Evolutionary conservation across 2,797 vertebrate genomes (phyloP).

Genomic region (Lepidocolaptes lacrymiger): DNA sequence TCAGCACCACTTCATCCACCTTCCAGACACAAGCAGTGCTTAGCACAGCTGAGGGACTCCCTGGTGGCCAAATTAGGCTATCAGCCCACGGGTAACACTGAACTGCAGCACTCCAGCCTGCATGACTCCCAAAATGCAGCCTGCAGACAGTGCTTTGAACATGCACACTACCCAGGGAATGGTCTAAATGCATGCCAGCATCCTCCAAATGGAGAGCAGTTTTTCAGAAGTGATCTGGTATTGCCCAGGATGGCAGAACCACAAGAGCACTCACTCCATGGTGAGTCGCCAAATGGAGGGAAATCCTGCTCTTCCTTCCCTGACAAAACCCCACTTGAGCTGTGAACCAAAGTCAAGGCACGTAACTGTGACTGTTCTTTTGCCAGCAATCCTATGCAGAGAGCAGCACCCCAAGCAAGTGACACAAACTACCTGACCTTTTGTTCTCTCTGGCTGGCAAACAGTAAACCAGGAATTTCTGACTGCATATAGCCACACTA

Average conservation of each 20-base stretch:
- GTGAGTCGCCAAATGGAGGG: neutral
- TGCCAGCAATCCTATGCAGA: neutral
- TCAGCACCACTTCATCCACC: neutral
- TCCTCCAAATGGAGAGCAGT: neutral
- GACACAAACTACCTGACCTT: neutral
- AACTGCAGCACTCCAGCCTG: neutral
- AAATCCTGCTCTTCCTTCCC: neutral
- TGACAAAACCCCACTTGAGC: neutral
- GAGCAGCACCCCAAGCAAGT: neutral
- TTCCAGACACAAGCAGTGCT: neutral
- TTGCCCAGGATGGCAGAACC: neutral
- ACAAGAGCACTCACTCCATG: neutral
- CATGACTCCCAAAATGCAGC: neutral
- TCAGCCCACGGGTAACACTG: neutral
- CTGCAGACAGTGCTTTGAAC: neutral
- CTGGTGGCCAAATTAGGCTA: neutral
- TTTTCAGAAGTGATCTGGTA: neutral
- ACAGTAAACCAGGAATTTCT: neutral
- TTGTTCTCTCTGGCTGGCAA: neutral
- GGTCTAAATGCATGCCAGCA: neutral
- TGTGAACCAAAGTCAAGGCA: neutral
- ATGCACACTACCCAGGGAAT: neutral
- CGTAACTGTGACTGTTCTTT: neutral
- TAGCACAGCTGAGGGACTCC: neutral
- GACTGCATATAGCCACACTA: neutral